Conservation (phyloP, 2,888 invertebrate genomes). For the Scaptomyza cyrtandrae region DNA sequence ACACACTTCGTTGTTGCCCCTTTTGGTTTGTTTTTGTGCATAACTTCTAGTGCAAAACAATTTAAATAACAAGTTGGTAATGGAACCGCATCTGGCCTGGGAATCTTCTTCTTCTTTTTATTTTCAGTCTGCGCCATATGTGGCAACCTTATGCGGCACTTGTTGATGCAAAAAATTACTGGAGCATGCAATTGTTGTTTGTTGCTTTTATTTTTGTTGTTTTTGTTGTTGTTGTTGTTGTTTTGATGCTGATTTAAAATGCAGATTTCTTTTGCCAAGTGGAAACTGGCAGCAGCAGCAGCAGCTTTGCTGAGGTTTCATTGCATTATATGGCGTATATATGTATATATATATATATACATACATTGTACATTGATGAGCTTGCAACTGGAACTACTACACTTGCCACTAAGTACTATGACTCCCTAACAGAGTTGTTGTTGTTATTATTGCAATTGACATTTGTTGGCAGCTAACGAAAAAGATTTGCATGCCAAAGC, state of each 20-base stretch:
- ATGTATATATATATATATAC: slow-evolving; percentile 14
- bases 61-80: slow-evolving; percentile 72
- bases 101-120: slow-evolving; percentile 36
- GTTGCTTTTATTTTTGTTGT: too few relatives aligned
- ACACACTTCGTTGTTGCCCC: too few relatives aligned
- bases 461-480: slow-evolving; percentile 43
- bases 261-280: slow-evolving; percentile 68
- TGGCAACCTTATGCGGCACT: slow-evolving; percentile 56
- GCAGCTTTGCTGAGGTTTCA: slow-evolving; percentile 44
- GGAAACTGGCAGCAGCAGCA: slow-evolving; percentile 28
- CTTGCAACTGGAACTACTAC: slow-evolving; percentile 20
- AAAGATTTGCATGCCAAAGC: slow-evolving; percentile 60
- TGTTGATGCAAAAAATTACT: slow-evolving; percentile 52
- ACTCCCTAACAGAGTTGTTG: slow-evolving; percentile 11
- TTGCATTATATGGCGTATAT: slow-evolving; percentile 36
- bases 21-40: slow-evolving; percentile 13
- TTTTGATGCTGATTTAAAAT: slow-evolving; percentile 65
- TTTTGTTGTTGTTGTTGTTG: slow-evolving; percentile 33
- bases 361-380: slow-evolving; percentile 58
- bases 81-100: slow-evolving; percentile 68
- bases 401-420: slow-evolving; percentile 13
- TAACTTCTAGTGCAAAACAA: slow-evolving; percentile 65
- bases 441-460: slow-evolving; percentile 38
- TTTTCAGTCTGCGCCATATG: slow-evolving; percentile 45
- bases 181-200: slow-evolving; percentile 64